Conservation (phyloP, 2,888 invertebrate genomes). For the Crioceris asparagi region DNA sequence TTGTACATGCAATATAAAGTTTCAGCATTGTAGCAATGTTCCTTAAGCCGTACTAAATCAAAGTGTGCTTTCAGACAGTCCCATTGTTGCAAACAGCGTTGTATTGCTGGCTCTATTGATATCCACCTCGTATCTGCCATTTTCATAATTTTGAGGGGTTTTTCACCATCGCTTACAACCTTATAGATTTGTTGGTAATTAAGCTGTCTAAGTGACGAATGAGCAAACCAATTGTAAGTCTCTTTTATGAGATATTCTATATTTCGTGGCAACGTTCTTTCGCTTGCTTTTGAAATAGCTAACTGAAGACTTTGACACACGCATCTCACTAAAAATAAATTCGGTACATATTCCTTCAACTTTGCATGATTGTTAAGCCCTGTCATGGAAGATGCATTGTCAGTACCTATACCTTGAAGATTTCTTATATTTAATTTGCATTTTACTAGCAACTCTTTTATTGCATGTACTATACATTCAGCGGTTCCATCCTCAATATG, state of each 20-base stretch:
- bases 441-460: not conserved
- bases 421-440: not conserved
- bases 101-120: constrained; percentile 22
- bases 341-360: constrained; percentile 24
- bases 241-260: constrained; percentile 13
- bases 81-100: constrained; percentile 22
- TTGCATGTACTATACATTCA: not conserved
- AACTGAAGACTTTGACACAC: constrained; percentile 29
- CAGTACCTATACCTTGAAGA: constrained; percentile 23
- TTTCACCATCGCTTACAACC: constrained; percentile 15
- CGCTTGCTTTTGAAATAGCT: constrained; percentile 20
- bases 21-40: constrained; percentile 1
- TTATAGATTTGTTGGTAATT: constrained; percentile 17
- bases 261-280: constrained; percentile 22
- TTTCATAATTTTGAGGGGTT: constrained; percentile 16
- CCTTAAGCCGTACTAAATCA: not conserved
- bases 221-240: constrained; percentile 25
- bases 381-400: constrained; percentile 30
- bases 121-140: constrained; percentile 18
- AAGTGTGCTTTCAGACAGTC: constrained; percentile 14
- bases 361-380: constrained; percentile 28
- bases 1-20: not conserved
- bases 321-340: constrained; percentile 13
- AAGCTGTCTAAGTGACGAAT: constrained; percentile 15
- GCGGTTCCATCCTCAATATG: constrained; percentile 8